These are phyloP conservation scores for Lepidotrigona ventralis DNA, from an alignment of 1,140 invertebrate species.

Conservation along the genomic window DNA sequence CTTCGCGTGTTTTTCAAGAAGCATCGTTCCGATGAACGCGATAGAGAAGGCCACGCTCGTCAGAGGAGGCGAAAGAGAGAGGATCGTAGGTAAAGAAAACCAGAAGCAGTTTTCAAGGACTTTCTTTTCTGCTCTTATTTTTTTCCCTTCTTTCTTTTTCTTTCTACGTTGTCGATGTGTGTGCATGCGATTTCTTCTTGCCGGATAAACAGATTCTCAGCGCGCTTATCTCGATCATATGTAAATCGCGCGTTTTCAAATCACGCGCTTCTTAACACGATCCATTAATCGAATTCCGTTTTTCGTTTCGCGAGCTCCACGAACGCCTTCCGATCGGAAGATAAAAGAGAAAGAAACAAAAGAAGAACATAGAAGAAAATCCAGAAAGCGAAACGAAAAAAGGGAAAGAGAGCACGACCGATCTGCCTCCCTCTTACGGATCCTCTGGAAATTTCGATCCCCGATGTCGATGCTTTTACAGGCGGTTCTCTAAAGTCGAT, in stretches of 20 bases:
- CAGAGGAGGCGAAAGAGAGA: neutral
- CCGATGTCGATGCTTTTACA: conserved; percentile 28
- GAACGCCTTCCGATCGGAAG: too few species aligned
- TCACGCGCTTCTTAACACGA: neutral
- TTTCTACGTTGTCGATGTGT: neutral
- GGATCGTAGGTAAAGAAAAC: conserved; percentile 3
- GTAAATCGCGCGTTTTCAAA: neutral
- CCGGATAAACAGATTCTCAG: neutral
- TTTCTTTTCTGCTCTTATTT: neutral
- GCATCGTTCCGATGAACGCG: neutral
- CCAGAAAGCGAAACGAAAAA: neutral
- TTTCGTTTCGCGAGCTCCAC: too few species aligned
- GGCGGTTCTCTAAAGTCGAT: conserved; percentile 43
- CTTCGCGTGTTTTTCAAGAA: conserved; percentile 33
- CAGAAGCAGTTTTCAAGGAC: neutral
- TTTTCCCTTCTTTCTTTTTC: too few species aligned
- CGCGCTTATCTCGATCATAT: neutral
- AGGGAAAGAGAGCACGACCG: neutral
- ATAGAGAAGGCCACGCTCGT: neutral
- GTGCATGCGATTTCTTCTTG: neutral
- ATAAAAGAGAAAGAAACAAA: neutral
- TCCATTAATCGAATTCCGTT: neutral
- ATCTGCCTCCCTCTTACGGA: conserved; percentile 8
- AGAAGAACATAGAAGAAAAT: too few species aligned
- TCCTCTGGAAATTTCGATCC: conserved; percentile 45